A percentile compares a stretch with the other conserved stretches of the same genome.
These are phyloP conservation scores for Cosmopolites sordidus DNA, from an alignment of 2,888 invertebrate species.

Conservation along the genomic window DNA sequence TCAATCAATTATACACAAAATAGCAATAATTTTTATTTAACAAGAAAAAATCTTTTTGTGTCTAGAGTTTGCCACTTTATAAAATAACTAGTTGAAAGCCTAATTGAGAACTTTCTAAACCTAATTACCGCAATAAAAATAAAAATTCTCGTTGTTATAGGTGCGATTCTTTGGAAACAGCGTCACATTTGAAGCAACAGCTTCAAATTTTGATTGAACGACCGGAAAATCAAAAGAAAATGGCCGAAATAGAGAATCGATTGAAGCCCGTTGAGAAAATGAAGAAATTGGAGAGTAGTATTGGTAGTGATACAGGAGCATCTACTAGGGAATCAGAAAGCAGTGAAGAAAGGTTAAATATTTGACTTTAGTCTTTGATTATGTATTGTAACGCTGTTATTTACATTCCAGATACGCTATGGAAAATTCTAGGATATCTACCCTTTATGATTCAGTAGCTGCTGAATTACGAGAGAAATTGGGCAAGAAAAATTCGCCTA, in stretches of 20 bases:
- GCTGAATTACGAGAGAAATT: conserved; percentile 83
- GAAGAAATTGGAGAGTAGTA: conserved; percentile 69
- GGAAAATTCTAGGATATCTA: conserved; percentile 57
- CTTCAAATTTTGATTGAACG: conserved; percentile 76
- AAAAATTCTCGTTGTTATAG: conserved; percentile 45
- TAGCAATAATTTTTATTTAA: too few species aligned
- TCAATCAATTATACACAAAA: too few species aligned
- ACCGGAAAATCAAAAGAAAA: conserved; percentile 82
- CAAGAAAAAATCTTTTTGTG: too few species aligned
- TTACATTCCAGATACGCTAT: conserved; percentile 38
- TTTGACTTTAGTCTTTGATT: neutral
- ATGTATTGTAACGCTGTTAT: neutral
- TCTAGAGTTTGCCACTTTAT: too few species aligned
- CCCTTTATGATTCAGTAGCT: conserved; percentile 85
- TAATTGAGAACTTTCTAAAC: too few species aligned
- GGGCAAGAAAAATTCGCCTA: conserved; percentile 56
- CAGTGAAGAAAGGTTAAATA: conserved; percentile 58
- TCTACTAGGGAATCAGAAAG: conserved; percentile 67
- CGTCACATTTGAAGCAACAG: conserved; percentile 79
- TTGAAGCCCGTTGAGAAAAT: conserved; percentile 54
- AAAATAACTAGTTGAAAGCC: too few species aligned
- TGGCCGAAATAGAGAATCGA: conserved; percentile 71
- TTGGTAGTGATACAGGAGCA: conserved; percentile 68
- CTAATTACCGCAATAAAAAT: too few species aligned
- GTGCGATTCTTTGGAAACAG: conserved; percentile 92